phyloP scores from a whole-genome alignment of 2,797 vertebrate genomes.

The Okamejei kenojei region DNA sequence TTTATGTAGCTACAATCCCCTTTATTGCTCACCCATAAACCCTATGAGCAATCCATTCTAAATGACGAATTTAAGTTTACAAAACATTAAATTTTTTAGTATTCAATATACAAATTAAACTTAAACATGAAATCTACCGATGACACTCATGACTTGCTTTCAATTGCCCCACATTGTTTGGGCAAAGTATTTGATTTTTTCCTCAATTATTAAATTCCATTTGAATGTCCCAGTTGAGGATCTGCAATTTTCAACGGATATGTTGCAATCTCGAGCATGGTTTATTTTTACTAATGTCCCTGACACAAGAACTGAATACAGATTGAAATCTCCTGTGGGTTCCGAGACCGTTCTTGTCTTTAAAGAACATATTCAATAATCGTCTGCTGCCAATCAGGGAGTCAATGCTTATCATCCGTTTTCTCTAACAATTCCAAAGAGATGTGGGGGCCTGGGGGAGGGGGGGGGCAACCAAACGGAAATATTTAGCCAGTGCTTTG shows the following conservation, averaged over 20 bases:
- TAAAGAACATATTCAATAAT: not conserved
- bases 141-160: not conserved
- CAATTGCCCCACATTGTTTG: not conserved
- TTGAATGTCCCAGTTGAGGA: not conserved
- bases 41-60: not conserved
- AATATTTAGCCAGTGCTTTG: conserved; percentile 5
- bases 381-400: not conserved
- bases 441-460: too few species aligned
- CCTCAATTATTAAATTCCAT: not conserved
- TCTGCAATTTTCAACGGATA: not conserved
- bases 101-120: not conserved
- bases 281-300: not conserved
- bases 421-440: too few species aligned
- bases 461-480: not conserved
- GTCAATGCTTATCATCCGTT: not conserved
- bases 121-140: not conserved
- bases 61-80: not conserved
- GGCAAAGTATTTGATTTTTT: not conserved
- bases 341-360: not conserved
- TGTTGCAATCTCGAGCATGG: not conserved
- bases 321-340: not conserved
- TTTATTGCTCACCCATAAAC: not conserved
- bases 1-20: too few species aligned
- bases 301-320: not conserved
- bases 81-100: conserved; percentile 3